Base-by-base conservation (phyloP, 2,888 invertebrate species). In the Drosophila pseudotalamancana region DNA sequence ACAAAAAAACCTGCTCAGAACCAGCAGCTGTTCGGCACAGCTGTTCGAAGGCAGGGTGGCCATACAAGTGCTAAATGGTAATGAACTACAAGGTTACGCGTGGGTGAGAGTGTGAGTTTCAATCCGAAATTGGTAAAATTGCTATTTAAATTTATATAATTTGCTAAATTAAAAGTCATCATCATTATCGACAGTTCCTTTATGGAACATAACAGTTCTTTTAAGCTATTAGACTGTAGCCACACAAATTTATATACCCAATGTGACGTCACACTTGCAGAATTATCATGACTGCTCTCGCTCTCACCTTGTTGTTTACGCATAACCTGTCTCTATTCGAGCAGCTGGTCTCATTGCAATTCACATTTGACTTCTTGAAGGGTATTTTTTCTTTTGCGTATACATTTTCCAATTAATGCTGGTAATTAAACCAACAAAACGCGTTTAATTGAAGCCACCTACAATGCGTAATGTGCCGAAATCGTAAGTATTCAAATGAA, bases 361-460 rank as follows among this genome's bases (percentile, higher is more conserved):
- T 78, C 78, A 78, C 57, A 70, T 86, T 89, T 89, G 89, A 89
- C 89, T 89, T 89, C 88, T 82, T 89, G 76, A 89, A 89, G 89
- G 90, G 88, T 89, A 89, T 89, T 88, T 75, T 54, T 62, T 48
- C 21, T 60, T 53, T 57, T 55, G 76, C 46, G 40, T 53, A 65
- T 69, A 61, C 60, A 74, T 63, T 72, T 72, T 59, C 51, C 37
- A 55, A 64, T 65, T 25, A 49, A 74, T 60, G 72, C 49, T 54
- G 21, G 27, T 57, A 73, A 81, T 70, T 70, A 54, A 68, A 57
- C 25, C 42, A 39, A 56, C 23, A 43, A 27, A 62, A 18, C 34
- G 42, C 29, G 54, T 46, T 54, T 18, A 59, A 65, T 60, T 65
- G 14, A 56, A 42, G 16, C 6, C 43, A 62, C 42, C 19, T 53